These are phyloP conservation scores for Dicyrtoma fusca DNA, from an alignment of 2,888 invertebrate genomes.

Conservation along the genomic window DNA sequence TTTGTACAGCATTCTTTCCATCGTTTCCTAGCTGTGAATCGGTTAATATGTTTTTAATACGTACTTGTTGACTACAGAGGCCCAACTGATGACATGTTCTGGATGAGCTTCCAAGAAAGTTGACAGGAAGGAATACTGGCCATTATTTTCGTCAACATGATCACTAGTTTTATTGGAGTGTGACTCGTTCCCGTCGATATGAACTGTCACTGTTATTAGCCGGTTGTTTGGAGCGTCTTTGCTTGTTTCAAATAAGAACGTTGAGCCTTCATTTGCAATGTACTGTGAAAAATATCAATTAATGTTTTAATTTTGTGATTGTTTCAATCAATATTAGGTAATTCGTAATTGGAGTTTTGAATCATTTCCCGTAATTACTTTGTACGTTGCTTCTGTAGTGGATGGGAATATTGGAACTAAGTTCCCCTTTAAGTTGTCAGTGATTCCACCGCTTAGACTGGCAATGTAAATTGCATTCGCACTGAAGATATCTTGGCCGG, in stretches of 20 bases:
- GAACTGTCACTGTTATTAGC: constrained; percentile 16
- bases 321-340: no score
- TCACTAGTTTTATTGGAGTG: not conserved
- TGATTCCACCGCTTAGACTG: constrained; percentile 1
- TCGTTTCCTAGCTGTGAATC: no score
- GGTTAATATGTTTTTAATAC: not conserved
- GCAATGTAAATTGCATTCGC: constrained; percentile 22
- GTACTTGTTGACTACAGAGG: constrained; percentile 9
- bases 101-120: constrained; percentile 19
- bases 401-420: constrained; percentile 20
- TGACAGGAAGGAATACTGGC: constrained; percentile 2
- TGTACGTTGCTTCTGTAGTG: constrained; percentile 12
- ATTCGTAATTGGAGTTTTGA: no score
- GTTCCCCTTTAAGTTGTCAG: constrained; percentile 7
- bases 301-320: no score
- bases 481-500: constrained; percentile 6
- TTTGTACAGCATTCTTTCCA: no score
- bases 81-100: constrained; percentile 5
- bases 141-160: not conserved
- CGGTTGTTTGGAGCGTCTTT: constrained; percentile 30
- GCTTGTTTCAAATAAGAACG: constrained; percentile 22
- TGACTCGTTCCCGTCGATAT: not conserved
- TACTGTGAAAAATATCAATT: not conserved
- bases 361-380: not conserved
- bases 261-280: constrained; percentile 17